These are phyloP conservation scores for Acanthosoma haemorrhoidale DNA, from an alignment of 2,888 invertebrate species.

Conservation along the genomic window DNA sequence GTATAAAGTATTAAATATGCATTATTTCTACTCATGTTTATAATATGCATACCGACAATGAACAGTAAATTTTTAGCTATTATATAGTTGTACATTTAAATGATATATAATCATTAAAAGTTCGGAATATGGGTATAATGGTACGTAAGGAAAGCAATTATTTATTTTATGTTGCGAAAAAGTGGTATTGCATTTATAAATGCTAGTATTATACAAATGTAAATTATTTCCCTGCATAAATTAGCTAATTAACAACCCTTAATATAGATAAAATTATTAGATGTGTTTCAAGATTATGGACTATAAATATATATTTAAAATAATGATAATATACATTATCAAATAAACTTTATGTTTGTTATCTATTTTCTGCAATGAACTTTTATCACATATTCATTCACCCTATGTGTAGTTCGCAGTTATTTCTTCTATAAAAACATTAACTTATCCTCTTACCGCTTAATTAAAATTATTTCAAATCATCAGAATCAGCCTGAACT, in stretches of 20 bases:
- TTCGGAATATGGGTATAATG: conserved; percentile 26
- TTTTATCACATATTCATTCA: no score
- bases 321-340: not conserved
- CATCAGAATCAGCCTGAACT: no score
- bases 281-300: not conserved
- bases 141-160: conserved; percentile 3
- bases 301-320: not conserved
- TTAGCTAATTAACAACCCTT: not conserved
- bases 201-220: not conserved
- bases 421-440: no score
- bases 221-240: not conserved
- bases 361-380: not conserved
- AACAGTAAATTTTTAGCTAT: conserved; percentile 2
- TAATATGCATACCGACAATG: not conserved
- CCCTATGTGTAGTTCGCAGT: no score
- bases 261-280: not conserved
- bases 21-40: no score
- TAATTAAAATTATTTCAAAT: no score
- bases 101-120: conserved; percentile 20
- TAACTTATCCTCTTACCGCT: no score
- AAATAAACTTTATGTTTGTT: not conserved
- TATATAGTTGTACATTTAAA: not conserved
- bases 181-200: not conserved
- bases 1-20: not conserved
- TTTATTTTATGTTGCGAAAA: conserved; percentile 5